Evolutionary conservation across 1,140 invertebrate species (phyloP).

Genomic region (Wiebesia pumilae): DNA sequence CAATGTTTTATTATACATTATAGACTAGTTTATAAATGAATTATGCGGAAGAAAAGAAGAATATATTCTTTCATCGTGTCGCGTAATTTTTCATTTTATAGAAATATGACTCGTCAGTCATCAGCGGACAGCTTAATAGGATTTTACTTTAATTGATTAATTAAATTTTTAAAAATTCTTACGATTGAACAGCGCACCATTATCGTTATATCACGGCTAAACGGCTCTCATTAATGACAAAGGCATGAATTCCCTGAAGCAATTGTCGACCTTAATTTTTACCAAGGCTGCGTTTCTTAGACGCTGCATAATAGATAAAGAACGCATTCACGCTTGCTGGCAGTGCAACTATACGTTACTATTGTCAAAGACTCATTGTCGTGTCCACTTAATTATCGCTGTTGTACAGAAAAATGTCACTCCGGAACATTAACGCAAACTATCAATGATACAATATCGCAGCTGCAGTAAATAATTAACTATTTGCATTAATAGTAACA

Average conservation of each 20-base stretch:
- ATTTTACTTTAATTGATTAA: not conserved
- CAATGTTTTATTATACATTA: too few relatives aligned
- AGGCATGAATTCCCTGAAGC: not conserved
- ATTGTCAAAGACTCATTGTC: not conserved
- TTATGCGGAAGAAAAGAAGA: not conserved
- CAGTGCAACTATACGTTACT: not conserved
- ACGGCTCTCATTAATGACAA: too few relatives aligned
- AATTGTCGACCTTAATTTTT: not conserved
- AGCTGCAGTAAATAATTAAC: not conserved
- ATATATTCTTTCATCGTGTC: not conserved
- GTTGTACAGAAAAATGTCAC: too few relatives aligned
- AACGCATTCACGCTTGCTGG: not conserved
- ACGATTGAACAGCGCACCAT: not conserved
- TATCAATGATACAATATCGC: too few relatives aligned
- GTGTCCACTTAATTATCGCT: too few relatives aligned
- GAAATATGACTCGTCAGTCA: too few relatives aligned
- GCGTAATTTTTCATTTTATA: too few relatives aligned
- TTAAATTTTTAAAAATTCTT: not conserved
- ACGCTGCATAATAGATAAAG: not conserved
- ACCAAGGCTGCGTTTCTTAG: not conserved
- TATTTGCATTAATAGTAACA: not conserved
- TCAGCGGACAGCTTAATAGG: too few relatives aligned
- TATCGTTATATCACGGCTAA: not conserved
- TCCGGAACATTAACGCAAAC: too few relatives aligned
- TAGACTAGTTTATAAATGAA: not conserved